Conservation (phyloP, 2,113 vertebrate species). For the Turdus rufiventris region DNA sequence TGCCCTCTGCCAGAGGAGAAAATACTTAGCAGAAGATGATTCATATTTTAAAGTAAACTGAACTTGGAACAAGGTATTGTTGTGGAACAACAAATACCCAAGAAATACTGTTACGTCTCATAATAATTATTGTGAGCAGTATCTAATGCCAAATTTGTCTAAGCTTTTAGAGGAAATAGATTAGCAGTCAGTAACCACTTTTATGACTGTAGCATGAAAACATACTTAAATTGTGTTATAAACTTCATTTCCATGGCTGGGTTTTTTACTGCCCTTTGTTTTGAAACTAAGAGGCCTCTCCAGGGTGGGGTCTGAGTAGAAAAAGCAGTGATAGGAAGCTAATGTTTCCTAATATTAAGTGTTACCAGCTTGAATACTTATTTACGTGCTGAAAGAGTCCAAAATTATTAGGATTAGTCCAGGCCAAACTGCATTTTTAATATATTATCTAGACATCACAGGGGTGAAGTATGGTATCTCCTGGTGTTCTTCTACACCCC, state of each 20-base stretch:
- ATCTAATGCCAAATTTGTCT: slow-evolving; percentile 8
- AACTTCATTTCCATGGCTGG: slow-evolving; percentile 3
- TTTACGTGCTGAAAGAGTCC: not conserved
- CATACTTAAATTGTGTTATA: not conserved
- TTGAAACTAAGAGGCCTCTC: not conserved
- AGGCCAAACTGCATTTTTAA: not conserved
- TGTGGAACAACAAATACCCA: not conserved
- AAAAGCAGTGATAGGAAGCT: not conserved
- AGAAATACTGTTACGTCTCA: not conserved
- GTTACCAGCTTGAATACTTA: not conserved
- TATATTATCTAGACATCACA: not conserved
- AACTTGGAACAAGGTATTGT: not conserved
- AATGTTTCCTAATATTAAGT: not conserved
- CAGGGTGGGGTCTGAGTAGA: not conserved
- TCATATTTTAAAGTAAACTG: not conserved
- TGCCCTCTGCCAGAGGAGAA: not conserved
- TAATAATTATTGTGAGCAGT: not conserved
- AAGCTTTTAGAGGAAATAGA: slow-evolving; percentile 41
- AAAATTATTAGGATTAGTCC: not conserved
- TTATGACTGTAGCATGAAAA: slow-evolving; percentile 41
- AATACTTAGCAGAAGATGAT: not conserved
- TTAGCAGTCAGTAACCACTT: slow-evolving; percentile 49
- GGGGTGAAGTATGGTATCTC: not conserved
- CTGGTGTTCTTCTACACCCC: not conserved
- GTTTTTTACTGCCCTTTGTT: slow-evolving; percentile 25